Conservation (phyloP, 2,888 invertebrate species). For the Sphaerophoria rueppellii region DNA sequence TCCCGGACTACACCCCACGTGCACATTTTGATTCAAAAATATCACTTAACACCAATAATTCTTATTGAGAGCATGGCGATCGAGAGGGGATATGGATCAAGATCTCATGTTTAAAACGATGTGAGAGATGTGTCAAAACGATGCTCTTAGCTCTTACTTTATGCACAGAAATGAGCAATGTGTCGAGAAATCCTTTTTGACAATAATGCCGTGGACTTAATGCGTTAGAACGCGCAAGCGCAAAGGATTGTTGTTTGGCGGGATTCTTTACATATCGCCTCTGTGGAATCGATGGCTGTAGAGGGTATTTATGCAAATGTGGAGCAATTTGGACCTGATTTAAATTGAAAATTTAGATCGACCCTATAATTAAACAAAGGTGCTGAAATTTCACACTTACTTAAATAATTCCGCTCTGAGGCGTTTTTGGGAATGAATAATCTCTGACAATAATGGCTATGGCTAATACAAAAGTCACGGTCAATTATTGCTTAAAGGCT, state of each 20-base stretch:
- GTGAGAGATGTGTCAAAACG: slow-evolving; percentile 61
- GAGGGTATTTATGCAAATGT: slow-evolving; percentile 61
- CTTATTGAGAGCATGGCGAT: neutral
- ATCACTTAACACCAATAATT: slow-evolving; percentile 61
- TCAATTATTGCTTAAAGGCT: no score
- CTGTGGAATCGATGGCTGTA: slow-evolving; percentile 13
- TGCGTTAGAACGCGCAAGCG: slow-evolving; percentile 35
- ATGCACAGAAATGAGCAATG: slow-evolving; percentile 60
- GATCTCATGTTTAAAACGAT: slow-evolving; percentile 4
- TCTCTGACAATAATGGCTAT: no score
- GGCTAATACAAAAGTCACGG: no score
- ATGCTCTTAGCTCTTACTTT: slow-evolving; percentile 1
- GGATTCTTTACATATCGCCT: slow-evolving; percentile 36
- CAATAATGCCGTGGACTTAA: slow-evolving; percentile 59
- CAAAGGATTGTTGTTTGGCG: neutral
- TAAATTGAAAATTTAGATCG: slow-evolving; percentile 40
- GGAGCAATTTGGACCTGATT: slow-evolving; percentile 34
- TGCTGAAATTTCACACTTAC: slow-evolving; percentile 54
- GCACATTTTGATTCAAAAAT: slow-evolving; percentile 39
- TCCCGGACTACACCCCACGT: slow-evolving; percentile 7
- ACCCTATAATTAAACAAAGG: slow-evolving; percentile 59
- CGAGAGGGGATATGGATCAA: neutral
- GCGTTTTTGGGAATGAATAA: slow-evolving; percentile 9
- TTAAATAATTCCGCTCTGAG: slow-evolving; percentile 55
- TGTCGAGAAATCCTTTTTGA: slow-evolving; percentile 57